Percentiles rank a stretch among this genome's conserved stretches.
Evolutionary conservation across 2,797 vertebrate species (phyloP).

Genomic region (Leptatherina wallacei): DNA sequence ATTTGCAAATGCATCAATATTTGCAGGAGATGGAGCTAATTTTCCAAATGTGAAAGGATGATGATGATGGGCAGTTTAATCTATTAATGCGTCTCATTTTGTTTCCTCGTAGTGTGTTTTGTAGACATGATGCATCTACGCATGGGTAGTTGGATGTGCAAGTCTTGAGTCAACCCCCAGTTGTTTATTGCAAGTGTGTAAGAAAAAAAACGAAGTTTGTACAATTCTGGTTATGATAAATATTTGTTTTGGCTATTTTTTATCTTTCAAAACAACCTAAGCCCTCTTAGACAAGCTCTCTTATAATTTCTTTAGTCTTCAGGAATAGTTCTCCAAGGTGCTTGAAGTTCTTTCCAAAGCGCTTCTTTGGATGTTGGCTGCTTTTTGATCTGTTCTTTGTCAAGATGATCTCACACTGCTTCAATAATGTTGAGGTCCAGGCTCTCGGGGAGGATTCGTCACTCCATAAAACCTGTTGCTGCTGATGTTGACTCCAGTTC

Average conservation of each 20-base stretch:
- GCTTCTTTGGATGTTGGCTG: not conserved
- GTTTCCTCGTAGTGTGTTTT: not conserved
- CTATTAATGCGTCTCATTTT: not conserved
- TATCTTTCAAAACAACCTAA: too few species aligned
- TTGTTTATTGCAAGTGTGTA: not conserved
- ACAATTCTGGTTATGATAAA: not conserved
- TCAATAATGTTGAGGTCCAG: not conserved
- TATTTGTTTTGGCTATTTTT: too few species aligned
- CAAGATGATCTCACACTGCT: not conserved
- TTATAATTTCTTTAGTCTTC: not conserved
- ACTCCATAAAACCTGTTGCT: not conserved
- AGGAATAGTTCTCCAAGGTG: not conserved
- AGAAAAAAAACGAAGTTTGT: not conserved
- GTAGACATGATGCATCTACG: not conserved
- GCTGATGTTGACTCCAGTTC: not conserved
- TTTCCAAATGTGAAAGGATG: not conserved
- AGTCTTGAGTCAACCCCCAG: not conserved
- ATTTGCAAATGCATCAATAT: not conserved
- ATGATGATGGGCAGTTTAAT: not conserved
- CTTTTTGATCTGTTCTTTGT: not conserved
- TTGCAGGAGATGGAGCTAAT: not conserved
- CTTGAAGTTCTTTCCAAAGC: not conserved
- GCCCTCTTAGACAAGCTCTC: not conserved
- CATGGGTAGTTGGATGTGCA: not conserved
- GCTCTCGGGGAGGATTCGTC: not conserved